Percentiles rank a stretch among this genome's conserved stretches.
phyloP scores from a whole-genome alignment of 2,113 vertebrate species.

The Vireo altiloquus region DNA sequence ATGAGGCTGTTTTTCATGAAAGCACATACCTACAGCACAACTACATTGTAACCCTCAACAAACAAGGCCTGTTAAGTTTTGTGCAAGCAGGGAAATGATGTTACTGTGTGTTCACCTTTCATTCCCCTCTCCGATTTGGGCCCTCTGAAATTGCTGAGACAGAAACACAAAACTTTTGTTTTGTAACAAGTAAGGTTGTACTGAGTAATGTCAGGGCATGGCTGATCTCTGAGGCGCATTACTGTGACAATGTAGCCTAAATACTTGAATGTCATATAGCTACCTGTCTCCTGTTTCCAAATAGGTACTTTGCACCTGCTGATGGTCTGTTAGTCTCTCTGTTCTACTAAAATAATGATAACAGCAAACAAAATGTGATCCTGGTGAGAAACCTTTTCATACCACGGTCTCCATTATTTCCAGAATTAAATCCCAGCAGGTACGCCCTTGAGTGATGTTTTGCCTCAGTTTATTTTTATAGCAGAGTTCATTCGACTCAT shows the following conservation, averaged over 20 bases:
- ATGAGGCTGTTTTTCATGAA: background rate
- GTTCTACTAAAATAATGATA: background rate
- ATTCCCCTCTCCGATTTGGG: background rate
- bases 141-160: background rate
- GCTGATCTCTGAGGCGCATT: background rate
- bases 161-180: background rate
- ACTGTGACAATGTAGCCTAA: background rate
- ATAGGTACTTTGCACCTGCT: background rate
- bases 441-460: background rate
- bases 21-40: background rate
- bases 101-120: background rate
- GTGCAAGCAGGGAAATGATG: background rate
- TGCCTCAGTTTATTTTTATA: background rate
- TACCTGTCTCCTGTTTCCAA: background rate
- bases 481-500: background rate
- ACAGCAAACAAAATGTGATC: background rate
- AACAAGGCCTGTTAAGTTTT: background rate
- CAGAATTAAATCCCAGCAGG: background rate
- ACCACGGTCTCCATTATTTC: background rate
- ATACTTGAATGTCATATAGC: background rate
- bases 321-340: background rate
- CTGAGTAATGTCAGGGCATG: background rate
- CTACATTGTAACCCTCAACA: background rate
- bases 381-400: background rate
- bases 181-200: too few relatives aligned